phyloP scores from a whole-genome alignment of 2,113 vertebrate genomes.

The Agapornis roseicollis region DNA sequence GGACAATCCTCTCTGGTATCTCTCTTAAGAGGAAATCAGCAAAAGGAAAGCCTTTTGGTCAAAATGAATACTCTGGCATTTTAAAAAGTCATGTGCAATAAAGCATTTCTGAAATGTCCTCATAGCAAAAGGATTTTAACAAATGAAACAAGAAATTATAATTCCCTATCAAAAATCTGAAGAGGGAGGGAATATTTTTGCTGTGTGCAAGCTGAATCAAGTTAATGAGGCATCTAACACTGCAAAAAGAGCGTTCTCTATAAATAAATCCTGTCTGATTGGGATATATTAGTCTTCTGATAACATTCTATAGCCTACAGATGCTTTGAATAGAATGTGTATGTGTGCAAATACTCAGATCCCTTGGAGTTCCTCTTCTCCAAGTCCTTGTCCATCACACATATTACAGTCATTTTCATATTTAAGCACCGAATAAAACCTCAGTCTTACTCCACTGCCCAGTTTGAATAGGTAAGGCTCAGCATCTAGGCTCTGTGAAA shows the following conservation, averaged over 20 bases:
- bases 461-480: constrained; percentile 55
- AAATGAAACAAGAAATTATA: constrained; percentile 82
- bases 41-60: constrained; percentile 68
- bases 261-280: constrained; percentile 85
- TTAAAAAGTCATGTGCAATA: constrained; percentile 67
- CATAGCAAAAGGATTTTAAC: constrained; percentile 73
- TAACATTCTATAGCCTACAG: constrained; percentile 83
- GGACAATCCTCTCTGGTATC: constrained; percentile 53
- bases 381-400: constrained; percentile 65
- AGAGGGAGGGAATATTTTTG: constrained; percentile 85
- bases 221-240: constrained; percentile 85
- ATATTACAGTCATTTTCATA: constrained; percentile 67
- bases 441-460: constrained; percentile 49
- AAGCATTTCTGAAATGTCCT: constrained; percentile 76
- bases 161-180: constrained; percentile 84
- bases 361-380: constrained; percentile 67
- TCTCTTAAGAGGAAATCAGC: constrained; percentile 58
- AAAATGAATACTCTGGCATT: constrained; percentile 67
- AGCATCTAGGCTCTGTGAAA: constrained; percentile 29
- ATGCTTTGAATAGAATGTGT: constrained; percentile 79
- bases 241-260: constrained; percentile 82
- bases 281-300: constrained; percentile 86
- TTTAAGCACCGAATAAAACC: constrained; percentile 62
- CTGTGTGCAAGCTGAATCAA: constrained; percentile 85
- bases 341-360: constrained; percentile 77